phyloP scores from a whole-genome alignment of 2,888 invertebrate genomes.

The Leucophenga montana region DNA sequence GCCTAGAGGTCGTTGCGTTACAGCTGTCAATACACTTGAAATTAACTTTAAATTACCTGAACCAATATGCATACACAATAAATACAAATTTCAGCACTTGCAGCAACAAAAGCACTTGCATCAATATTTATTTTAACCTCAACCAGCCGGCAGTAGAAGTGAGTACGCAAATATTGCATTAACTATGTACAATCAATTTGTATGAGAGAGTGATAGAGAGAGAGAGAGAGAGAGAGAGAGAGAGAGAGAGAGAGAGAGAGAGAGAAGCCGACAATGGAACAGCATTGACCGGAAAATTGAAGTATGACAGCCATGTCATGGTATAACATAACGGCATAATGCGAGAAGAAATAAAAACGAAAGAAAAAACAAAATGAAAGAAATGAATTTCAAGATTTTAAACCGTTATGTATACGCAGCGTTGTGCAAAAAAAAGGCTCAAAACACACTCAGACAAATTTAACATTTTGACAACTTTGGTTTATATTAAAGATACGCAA shows the following conservation, averaged over 20 bases:
- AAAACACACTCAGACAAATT: not conserved
- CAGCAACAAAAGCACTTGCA: slow-evolving; percentile 6
- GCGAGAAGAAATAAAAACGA: not conserved
- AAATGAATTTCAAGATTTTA: not conserved
- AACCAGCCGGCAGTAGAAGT: slow-evolving; percentile 12
- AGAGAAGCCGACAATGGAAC: slow-evolving; percentile 8
- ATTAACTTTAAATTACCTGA: slow-evolving; percentile 12
- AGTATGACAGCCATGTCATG: not conserved
- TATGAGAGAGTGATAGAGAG: too few relatives aligned
- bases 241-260: too few relatives aligned
- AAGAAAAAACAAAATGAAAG: not conserved
- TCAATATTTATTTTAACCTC: slow-evolving; percentile 26
- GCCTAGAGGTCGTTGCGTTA: slow-evolving; percentile 5
- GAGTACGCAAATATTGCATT: not conserved
- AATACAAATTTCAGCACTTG: not conserved
- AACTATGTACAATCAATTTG: not conserved
- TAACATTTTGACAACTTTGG: too few relatives aligned
- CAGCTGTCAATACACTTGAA: slow-evolving; percentile 21
- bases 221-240: too few relatives aligned
- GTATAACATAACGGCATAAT: not conserved
- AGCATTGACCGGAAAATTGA: not conserved
- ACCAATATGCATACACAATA: not conserved
- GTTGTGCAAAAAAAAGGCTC: not conserved
- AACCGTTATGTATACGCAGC: slow-evolving; percentile 23
- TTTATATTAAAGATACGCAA: too few relatives aligned